Evolutionary conservation across 2,797 vertebrate species (phyloP).

Genomic region (Adelosebastes latens): DNA sequence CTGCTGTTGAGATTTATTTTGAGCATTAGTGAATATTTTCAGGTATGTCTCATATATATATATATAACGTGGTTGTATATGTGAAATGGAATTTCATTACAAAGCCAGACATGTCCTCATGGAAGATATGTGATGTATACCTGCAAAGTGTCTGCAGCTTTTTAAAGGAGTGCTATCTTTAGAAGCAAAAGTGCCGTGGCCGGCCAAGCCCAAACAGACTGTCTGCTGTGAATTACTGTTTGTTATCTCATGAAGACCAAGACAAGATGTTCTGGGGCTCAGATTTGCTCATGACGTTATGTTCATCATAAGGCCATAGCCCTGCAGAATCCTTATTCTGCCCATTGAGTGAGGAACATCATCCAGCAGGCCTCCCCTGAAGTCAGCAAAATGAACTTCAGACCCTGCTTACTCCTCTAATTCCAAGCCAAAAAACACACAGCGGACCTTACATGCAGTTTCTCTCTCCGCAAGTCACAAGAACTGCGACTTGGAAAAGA

Average conservation of each 20-base stretch:
- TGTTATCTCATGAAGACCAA: conserved; percentile 31
- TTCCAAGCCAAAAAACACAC: conserved; percentile 10
- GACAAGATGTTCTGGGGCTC: conserved; percentile 19
- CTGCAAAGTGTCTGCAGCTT: conserved; percentile 4
- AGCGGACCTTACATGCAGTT: background rate
- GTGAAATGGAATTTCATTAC: background rate
- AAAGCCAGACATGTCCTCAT: background rate
- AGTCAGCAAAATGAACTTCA: conserved; percentile 13
- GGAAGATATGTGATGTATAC: background rate
- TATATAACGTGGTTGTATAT: background rate
- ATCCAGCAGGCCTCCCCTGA: background rate
- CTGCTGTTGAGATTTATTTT: background rate
- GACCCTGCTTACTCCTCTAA: background rate
- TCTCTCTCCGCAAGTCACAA: conserved; percentile 15
- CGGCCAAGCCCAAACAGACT: conserved; percentile 4
- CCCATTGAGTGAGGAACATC: background rate
- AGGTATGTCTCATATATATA: background rate
- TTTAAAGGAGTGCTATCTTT: conserved; percentile 26
- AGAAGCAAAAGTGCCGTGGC: background rate
- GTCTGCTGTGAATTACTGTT: conserved; percentile 32
- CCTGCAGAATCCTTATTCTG: conserved; percentile 12
- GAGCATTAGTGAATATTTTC: background rate
- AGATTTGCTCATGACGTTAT: background rate
- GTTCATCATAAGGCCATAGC: background rate
- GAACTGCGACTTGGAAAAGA: conserved; percentile 34